Base-by-base conservation (phyloP, 2,888 invertebrate genomes). In the Aleiodes alternator region DNA sequence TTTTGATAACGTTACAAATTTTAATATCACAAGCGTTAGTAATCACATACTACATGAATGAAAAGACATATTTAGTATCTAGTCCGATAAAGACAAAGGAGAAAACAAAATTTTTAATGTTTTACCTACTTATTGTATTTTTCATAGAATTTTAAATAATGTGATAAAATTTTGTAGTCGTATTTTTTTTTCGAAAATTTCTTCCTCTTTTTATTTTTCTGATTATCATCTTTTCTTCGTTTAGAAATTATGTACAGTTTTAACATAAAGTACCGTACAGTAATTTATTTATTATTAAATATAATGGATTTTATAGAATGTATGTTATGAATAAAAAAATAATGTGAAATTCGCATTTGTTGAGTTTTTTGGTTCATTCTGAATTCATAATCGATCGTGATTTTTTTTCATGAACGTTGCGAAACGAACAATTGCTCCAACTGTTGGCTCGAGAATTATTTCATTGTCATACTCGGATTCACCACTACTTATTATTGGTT, bases 331-430 rank as follows among this genome's bases (percentile, higher is more conserved):
- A 9, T 34, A 34, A 61, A 34, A n/a, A 34, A 61, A 61, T 38
- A 34, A 61, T 0, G 34, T 34, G 34, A 59, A 59, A 59, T 38
- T 23, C 23, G 55, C 23, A 23, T 23, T 23, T 23, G 23, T 23
- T 16, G 11, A 8, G 23, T 16, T 56, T 9, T 56, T 16, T 56
- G 2, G 29, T 43, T 8, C 43, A 56, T 56, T 29, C 3, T 56
- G 4, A 55, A 16, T 29, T 23, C 6, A 51, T 9, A 8, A 48
- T 7, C 34, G 68, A 12, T 51, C 50, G 5, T 51, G 68, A 68
- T 68, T 68, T 14, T 68, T 51, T 6, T 93, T 93, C 81, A 93
- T 91, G 83, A 93, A 93, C 71, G 90, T 83, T 11, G 92, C 90
- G 74, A 93, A 90, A 69, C 90, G 91, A 12, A 91, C 83, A 9